These are phyloP conservation scores for Himalopsyche anomala DNA, from an alignment of 2,888 invertebrate species.

Conservation along the genomic window DNA sequence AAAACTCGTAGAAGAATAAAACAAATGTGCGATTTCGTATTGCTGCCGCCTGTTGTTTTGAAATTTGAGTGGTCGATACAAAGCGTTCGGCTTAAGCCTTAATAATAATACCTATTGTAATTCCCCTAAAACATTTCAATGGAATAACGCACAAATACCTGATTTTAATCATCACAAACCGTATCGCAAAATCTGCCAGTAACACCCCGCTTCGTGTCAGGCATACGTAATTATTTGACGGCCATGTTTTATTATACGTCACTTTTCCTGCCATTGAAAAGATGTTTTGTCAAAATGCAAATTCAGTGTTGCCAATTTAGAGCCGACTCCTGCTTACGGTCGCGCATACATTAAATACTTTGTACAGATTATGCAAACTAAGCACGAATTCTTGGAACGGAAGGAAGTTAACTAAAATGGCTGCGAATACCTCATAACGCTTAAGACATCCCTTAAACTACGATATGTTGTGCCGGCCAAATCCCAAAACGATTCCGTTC, in stretches of 20 bases:
- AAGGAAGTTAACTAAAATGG: conserved; percentile 45
- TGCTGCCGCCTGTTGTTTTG: not conserved
- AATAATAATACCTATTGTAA: conserved; percentile 6
- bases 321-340: conserved; percentile 33
- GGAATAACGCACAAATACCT: conserved; percentile 27
- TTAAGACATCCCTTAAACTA: conserved; percentile 26
- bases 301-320: conserved; percentile 51
- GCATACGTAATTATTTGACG: conserved; percentile 31
- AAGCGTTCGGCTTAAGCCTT: not conserved
- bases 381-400: conserved; percentile 37
- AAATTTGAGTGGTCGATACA: not conserved
- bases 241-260: conserved; percentile 52
- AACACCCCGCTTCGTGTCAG: not conserved
- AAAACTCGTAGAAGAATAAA: not conserved
- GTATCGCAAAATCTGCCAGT: conserved; percentile 43
- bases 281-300: conserved; percentile 57
- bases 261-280: conserved; percentile 48
- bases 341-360: conserved; percentile 56
- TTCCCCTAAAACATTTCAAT: conserved; percentile 12
- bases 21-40: not conserved
- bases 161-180: conserved; percentile 39
- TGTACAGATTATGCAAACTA: conserved; percentile 30
- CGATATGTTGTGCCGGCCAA: conserved; percentile 36
- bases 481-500: conserved; percentile 24
- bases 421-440: conserved; percentile 36